These are phyloP conservation scores for Lophochroa leadbeateri DNA, from an alignment of 2,113 vertebrate species.

Conservation along the genomic window DNA sequence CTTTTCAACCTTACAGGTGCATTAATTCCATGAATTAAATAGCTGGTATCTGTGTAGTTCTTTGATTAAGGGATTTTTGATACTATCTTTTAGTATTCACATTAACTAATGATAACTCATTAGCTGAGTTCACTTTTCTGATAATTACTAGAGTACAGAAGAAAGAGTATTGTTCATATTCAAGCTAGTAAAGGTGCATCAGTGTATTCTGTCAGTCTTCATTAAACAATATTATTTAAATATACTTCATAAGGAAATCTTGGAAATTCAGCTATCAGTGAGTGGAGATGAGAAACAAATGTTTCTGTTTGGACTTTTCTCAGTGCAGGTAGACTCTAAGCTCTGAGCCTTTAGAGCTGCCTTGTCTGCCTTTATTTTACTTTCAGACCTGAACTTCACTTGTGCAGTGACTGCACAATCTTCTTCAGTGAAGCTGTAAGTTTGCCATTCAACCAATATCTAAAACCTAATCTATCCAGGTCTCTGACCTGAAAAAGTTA, in stretches of 20 bases:
- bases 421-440: neutral
- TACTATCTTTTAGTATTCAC: neutral
- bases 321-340: neutral
- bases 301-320: neutral
- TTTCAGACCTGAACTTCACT: neutral
- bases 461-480: neutral
- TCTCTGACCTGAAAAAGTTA: neutral
- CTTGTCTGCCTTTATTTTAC: neutral
- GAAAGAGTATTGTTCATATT: neutral
- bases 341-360: neutral
- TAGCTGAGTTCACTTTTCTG: neutral
- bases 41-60: neutral
- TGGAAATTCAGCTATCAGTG: neutral
- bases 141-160: neutral
- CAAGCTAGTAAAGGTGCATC: neutral
- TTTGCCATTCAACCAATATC: neutral
- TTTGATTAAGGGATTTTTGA: neutral
- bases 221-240: neutral
- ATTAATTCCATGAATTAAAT: neutral
- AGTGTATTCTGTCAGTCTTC: neutral
- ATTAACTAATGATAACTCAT: neutral
- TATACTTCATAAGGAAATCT: neutral
- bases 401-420: neutral
- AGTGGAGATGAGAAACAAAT: neutral
- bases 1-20: neutral